Evolutionary conservation across 2,113 vertebrate genomes (phyloP).

Genomic region (Gila orcuttii): DNA sequence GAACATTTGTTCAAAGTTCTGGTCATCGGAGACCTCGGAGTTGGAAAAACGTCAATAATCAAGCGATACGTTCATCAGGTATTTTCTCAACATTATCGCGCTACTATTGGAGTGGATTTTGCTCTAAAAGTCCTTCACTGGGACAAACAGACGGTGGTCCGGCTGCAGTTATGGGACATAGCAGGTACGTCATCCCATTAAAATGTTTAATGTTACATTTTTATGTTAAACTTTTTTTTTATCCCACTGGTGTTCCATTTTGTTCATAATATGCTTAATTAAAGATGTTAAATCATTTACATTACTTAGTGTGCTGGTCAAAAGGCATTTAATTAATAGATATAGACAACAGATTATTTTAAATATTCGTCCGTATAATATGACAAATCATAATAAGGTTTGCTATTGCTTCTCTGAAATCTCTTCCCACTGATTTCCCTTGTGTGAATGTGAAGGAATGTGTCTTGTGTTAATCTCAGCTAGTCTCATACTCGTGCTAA

Average conservation of each 20-base stretch:
- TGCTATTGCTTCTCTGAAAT: conserved; percentile 6
- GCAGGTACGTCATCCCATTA: conserved; percentile 69
- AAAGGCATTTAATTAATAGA: not conserved
- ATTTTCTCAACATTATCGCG: conserved; percentile 81
- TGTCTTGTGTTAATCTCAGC: conserved; percentile 66
- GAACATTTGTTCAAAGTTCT: conserved; percentile 79
- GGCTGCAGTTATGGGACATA: conserved; percentile 82
- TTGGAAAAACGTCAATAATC: conserved; percentile 81
- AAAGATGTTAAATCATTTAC: not conserved
- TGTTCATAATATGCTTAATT: not conserved
- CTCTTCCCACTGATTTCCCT: conserved; percentile 26
- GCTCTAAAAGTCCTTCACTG: conserved; percentile 78
- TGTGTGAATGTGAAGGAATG: conserved; percentile 64
- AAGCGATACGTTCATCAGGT: conserved; percentile 81
- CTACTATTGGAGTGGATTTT: conserved; percentile 83
- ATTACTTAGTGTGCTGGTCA: not conserved
- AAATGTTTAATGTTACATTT: not conserved
- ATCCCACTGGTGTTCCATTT: not conserved
- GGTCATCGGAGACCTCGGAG: conserved; percentile 80
- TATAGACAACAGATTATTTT: not conserved
- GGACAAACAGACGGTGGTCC: conserved; percentile 74
- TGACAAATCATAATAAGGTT: not conserved
- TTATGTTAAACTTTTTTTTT: not conserved
- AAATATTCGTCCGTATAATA: not conserved
- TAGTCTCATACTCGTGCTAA: conserved; percentile 66